Percentiles rank a stretch among this genome's conserved stretches.
These are phyloP conservation scores for Pangasius mekongensis DNA, from an alignment of 2,797 vertebrate genomes.

Conservation along the genomic window DNA sequence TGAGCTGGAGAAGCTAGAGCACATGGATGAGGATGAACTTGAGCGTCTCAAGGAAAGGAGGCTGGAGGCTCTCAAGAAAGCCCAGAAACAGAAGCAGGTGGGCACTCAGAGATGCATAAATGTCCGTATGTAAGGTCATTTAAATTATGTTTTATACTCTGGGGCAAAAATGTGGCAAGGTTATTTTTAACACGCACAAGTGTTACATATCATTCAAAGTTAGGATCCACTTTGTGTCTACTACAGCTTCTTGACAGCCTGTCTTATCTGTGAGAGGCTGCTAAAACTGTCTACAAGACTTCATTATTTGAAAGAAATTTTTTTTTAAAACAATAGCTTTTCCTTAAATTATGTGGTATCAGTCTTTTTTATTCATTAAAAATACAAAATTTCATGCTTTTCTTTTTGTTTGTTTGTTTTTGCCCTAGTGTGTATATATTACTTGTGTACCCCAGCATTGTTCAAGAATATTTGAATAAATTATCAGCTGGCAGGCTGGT, in stretches of 20 bases:
- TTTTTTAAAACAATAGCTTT: too few species aligned
- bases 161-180: neutral
- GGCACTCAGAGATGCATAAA: neutral
- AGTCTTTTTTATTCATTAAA: neutral
- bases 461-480: neutral
- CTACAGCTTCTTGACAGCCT: neutral
- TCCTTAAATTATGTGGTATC: neutral
- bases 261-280: neutral
- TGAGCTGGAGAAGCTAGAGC: conserved; percentile 86
- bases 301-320: too few species aligned
- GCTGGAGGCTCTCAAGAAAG: conserved; percentile 90
- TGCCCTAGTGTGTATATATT: neutral
- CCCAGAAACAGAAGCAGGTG: conserved; percentile 97
- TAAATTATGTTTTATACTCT: neutral
- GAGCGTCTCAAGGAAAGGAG: conserved; percentile 89
- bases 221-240: neutral
- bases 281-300: neutral
- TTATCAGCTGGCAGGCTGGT: neutral
- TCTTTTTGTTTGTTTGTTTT: neutral
- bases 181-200: neutral
- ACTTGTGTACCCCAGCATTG: neutral
- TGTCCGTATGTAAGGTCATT: neutral
- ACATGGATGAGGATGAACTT: conserved; percentile 92
- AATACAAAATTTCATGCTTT: neutral
- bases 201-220: neutral